Conservation (phyloP, 2,888 invertebrate genomes). For the Sylvicola cinctus region DNA sequence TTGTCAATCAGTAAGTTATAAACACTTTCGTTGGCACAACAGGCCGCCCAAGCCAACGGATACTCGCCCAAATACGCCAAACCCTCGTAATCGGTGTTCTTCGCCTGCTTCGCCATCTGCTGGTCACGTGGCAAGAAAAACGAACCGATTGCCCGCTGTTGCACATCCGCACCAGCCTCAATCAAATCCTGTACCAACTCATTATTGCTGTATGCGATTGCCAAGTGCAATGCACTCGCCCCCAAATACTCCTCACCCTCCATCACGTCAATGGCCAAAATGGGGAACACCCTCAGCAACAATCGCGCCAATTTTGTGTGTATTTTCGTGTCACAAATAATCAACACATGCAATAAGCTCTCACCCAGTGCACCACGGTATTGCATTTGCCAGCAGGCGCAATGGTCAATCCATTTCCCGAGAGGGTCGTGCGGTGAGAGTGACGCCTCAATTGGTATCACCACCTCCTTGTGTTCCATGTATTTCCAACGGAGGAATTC, state of each 20-base stretch:
- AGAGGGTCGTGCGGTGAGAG: conserved; percentile 69
- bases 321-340: conserved; percentile 80
- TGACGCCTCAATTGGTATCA: conserved; percentile 73
- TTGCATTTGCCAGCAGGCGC: conserved; percentile 96
- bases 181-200: conserved; percentile 85
- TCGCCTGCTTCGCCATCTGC: conserved; percentile 54
- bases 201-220: conserved; percentile 91
- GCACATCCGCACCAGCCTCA: conserved; percentile 78
- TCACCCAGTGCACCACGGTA: conserved; percentile 90
- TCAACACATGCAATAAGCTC: conserved; percentile 80
- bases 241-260: conserved; percentile 95
- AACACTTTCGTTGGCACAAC: conserved; percentile 90
- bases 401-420: conserved; percentile 74
- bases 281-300: conserved; percentile 77
- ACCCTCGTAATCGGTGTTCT: conserved; percentile 86
- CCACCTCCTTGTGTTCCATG: conserved; percentile 61
- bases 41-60: conserved; percentile 93
- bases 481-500: conserved; percentile 84
- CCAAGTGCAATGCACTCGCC: conserved; percentile 84
- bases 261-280: conserved; percentile 78
- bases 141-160: conserved; percentile 82
- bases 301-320: conserved; percentile 56
- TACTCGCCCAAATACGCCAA: conserved; percentile 94
- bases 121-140: conserved; percentile 94
- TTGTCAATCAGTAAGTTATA: conserved; percentile 85